These are phyloP conservation scores for Oncorhynchus tshawytscha DNA, from an alignment of 2,113 vertebrate species.

Conservation along the genomic window DNA sequence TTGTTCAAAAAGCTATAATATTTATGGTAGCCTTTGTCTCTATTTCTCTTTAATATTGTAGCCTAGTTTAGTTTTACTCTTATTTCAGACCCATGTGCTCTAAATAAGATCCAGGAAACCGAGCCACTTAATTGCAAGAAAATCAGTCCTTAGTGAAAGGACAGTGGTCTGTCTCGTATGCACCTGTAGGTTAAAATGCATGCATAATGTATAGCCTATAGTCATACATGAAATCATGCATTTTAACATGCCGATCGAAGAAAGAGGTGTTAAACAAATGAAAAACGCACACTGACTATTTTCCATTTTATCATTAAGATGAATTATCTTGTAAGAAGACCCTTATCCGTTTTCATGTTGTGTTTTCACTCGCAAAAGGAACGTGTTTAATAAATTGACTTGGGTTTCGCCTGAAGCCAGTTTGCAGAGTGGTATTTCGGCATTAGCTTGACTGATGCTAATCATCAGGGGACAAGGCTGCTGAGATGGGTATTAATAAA, in stretches of 20 bases:
- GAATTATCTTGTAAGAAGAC: constrained; percentile 46
- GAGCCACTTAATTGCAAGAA: no score
- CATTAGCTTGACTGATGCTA: constrained; percentile 59
- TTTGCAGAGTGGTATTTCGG: constrained; percentile 47
- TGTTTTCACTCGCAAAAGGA: constrained; percentile 41
- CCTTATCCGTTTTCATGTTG: constrained; percentile 57
- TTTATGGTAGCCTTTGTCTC: no score
- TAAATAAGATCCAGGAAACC: no score
- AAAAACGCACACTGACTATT: not conserved
- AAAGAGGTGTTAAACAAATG: not conserved
- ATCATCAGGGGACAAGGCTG: constrained; percentile 48
- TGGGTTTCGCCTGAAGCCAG: constrained; percentile 57
- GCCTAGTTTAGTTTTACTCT: no score
- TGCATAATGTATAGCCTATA: not conserved
- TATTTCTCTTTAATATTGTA: no score
- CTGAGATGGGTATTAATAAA: constrained; percentile 50
- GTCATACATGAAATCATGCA: not conserved
- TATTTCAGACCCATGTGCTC: no score
- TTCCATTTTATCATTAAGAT: constrained; percentile 41
- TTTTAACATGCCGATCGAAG: not conserved
- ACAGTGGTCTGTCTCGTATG: no score
- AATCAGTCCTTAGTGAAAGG: no score
- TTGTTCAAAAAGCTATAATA: no score
- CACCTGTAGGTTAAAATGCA: no score
- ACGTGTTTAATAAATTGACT: constrained; percentile 64